Percentiles rank a stretch among this genome's conserved stretches.
Evolutionary conservation across 2,888 invertebrate species (phyloP).

Genomic region (Thereva nobilitata): DNA sequence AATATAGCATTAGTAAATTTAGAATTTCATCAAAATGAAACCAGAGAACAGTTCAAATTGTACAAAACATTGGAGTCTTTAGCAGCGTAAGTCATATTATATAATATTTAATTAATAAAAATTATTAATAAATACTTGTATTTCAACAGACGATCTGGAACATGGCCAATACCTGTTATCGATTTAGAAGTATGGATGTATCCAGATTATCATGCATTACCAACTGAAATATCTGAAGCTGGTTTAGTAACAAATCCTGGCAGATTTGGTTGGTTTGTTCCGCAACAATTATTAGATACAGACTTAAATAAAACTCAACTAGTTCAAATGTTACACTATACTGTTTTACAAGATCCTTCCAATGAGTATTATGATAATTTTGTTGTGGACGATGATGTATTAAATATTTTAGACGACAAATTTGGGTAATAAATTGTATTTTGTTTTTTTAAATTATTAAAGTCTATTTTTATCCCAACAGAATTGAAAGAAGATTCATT

Average conservation of each 20-base stretch:
- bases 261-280: slow-evolving; percentile 70
- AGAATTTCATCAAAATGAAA: slow-evolving; percentile 34
- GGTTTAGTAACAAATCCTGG: slow-evolving; percentile 63
- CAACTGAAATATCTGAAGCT: slow-evolving; percentile 58
- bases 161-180: slow-evolving; percentile 60
- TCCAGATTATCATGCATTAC: slow-evolving; percentile 63
- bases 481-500: slow-evolving; percentile 34
- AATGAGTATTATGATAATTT: slow-evolving; percentile 47
- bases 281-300: slow-evolving; percentile 53
- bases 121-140: slow-evolving; percentile 14
- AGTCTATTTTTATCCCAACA: slow-evolving; percentile 18
- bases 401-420: slow-evolving; percentile 37
- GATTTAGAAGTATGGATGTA: slow-evolving; percentile 75
- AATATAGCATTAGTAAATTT: slow-evolving; percentile 57
- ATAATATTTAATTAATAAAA: neutral
- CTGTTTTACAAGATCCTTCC: slow-evolving; percentile 46
- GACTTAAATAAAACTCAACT: slow-evolving; percentile 2
- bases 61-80: slow-evolving; percentile 26
- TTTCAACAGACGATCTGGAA: slow-evolving; percentile 49
- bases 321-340: slow-evolving; percentile 44
- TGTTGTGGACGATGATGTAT: slow-evolving; percentile 45
- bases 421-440: slow-evolving; percentile 34
- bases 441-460: slow-evolving; percentile 8
- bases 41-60: slow-evolving; percentile 32
- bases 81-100: slow-evolving; percentile 34